These are phyloP conservation scores for Emmelina monodactyla DNA, from an alignment of 2,888 invertebrate genomes.

Conservation along the genomic window DNA sequence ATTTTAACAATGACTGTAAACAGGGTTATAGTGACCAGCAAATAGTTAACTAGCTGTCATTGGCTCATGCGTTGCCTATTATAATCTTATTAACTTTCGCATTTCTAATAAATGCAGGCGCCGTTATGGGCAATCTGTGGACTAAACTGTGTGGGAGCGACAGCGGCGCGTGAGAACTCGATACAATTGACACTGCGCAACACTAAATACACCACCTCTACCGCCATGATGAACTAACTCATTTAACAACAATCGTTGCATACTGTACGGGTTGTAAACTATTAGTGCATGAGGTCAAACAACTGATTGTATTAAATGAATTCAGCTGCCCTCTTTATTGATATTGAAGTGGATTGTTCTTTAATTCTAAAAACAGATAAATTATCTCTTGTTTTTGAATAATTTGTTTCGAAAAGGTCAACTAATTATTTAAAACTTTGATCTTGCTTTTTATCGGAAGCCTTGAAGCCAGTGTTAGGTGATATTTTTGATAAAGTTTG, in stretches of 20 bases:
- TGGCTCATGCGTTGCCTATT: too few relatives aligned
- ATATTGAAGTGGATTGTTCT: constrained; percentile 14
- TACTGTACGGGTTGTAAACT: not conserved
- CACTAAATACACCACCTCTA: not conserved
- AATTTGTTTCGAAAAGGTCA: too few relatives aligned
- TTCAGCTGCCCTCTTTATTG: constrained; percentile 18
- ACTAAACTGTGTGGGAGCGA: constrained; percentile 44
- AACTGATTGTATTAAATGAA: constrained; percentile 27
- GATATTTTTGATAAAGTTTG: too few relatives aligned
- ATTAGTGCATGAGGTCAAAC: constrained; percentile 13
- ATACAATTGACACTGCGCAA: constrained; percentile 1
- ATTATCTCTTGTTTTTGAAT: too few relatives aligned
- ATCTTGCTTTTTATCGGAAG: too few relatives aligned
- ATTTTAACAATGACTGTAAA: too few relatives aligned
- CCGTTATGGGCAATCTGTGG: constrained; percentile 53
- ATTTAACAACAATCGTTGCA: not conserved
- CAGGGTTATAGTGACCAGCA: too few relatives aligned
- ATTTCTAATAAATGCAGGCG: constrained; percentile 19
- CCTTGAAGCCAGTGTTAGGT: too few relatives aligned
- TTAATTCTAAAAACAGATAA: too few relatives aligned
- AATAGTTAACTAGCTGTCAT: too few relatives aligned
- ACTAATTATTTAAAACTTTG: too few relatives aligned
- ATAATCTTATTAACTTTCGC: not conserved
- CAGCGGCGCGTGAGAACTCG: constrained; percentile 43
- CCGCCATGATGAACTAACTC: not conserved